Evolutionary conservation across 2,888 invertebrate genomes (phyloP), one percentile per base, ranked within the genome.

Genomic region (Scaeva pyrastri): DNA sequence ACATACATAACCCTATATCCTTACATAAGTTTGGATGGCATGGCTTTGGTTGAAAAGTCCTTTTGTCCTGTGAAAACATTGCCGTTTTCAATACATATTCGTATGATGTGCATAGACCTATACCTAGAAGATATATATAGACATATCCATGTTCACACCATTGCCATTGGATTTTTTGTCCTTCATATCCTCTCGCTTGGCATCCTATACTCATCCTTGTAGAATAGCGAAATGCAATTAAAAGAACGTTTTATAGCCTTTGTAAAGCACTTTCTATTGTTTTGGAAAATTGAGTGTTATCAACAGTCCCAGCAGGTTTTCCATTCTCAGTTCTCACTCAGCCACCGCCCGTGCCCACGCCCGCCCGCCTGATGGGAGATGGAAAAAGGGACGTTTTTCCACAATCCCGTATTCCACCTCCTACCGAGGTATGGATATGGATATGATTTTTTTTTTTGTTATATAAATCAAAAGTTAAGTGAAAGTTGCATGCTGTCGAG

Each of bases 191-290:
- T 31, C 45, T 31, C 31, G 14, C 39, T 41, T 41, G 7, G 2
- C 60, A 41, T 45, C 11, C 43, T 56, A 6, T 10, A 50, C 50
- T 50, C 36, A 45, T 55, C 50, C 60, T 60, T 50, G 62, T 43
- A 52, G 79, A 60, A 87, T 83, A 79, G 60, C 87, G 83, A 91
- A 91, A 91, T 91, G 91, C 91, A 91, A 91, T 91, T 91, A 91
- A 91, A 91, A 91, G 89, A 91, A 91, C 91, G 90, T 91, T 91
- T 91, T 91, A 91, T 91, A 90, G 91, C 91, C 91, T 91, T 91
- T 87, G 83, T 83, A 78, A 83, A 87, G 86, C 82, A 75, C 86
- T 87, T 87, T 87, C 87, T 83, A 87, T 87, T 87, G 87, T 87
- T 85, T 85, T 72, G 41, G 87, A 82, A 86, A 86, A 86, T 82